Base-by-base conservation (phyloP, 1,140 invertebrate genomes). In the Pollicipes pollicipes region DNA sequence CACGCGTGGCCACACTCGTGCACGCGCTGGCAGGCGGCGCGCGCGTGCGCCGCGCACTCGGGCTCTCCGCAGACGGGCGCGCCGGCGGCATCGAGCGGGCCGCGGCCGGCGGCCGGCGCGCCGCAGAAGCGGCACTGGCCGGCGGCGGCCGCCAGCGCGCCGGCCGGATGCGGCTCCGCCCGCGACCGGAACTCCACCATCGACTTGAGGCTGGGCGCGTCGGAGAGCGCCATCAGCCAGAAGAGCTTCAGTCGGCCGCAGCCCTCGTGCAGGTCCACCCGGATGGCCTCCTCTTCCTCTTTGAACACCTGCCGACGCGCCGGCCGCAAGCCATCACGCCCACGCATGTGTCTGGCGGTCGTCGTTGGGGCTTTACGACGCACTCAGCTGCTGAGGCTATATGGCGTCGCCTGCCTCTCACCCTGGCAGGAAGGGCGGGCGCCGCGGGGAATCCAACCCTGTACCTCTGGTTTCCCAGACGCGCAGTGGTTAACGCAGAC, bases 221-320 rank as follows among this genome's bases (percentile, higher is more conserved):
- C 95, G 0, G 95, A 93, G 8, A 98, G 79, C 3, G 93, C 88
- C 75, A 97, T 82, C 0, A 97, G 83, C 94, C 94, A 97, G 78
- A 96, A 97, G 2, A 98, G 81, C 78, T 98, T 98, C 0, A 90
- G 95, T 69, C 95, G 83, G 0, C 94, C 94, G 78, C 95, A 97
- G 0, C 94, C 93, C 80, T 98, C 95, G 78, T 98, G 95, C 21
- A 97, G 83, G 79, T 97, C 94, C 0, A 97, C 92, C 69, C 81
- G 80, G 71, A 83, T 83, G 16, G 82, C 80, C 70, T 82, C 70
- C 73, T 81, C 80, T 71, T 82, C 81, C 73, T 83, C 81, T 75
- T 82, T 82, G 73, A 82, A 82, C 30, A 82, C 79, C 80, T 82
- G 16, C 29, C 30, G n/a, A 8, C 32, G 21, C 24, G 24, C 68